These are phyloP conservation scores for Tiaroga cobitis DNA, from an alignment of 2,797 vertebrate genomes.

Conservation along the genomic window DNA sequence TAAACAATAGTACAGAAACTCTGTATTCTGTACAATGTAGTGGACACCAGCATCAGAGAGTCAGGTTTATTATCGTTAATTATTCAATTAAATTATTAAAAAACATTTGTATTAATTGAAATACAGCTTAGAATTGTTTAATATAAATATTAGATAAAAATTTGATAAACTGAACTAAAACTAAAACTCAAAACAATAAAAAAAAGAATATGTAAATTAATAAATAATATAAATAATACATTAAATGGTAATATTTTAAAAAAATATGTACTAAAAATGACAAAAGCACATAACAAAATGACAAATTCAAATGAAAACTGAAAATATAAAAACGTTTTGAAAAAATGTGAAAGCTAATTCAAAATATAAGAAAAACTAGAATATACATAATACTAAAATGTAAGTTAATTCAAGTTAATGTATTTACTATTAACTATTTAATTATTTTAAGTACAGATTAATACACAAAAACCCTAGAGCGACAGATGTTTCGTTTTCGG, in stretches of 20 bases:
- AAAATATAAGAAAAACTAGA: neutral
- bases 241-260: no score
- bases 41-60: neutral
- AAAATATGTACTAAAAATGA: no score
- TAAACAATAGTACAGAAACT: no score
- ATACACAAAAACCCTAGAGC: neutral
- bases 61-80: neutral
- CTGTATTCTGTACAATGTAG: no score
- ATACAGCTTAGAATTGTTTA: no score
- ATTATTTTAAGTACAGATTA: neutral
- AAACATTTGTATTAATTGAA: neutral
- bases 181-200: neutral
- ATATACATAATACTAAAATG: neutral
- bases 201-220: no score
- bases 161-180: no score
- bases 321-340: no score
- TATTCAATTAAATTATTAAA: neutral
- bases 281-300: no score
- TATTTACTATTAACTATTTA: neutral
- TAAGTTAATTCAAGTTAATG: no score
- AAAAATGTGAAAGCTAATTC: neutral
- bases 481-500: neutral
- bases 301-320: no score
- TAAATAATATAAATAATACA: no score
- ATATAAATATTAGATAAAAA: neutral